Evolutionary conservation across 2,797 vertebrate species (phyloP).

Genomic region (Chaetodon trifasciatus): DNA sequence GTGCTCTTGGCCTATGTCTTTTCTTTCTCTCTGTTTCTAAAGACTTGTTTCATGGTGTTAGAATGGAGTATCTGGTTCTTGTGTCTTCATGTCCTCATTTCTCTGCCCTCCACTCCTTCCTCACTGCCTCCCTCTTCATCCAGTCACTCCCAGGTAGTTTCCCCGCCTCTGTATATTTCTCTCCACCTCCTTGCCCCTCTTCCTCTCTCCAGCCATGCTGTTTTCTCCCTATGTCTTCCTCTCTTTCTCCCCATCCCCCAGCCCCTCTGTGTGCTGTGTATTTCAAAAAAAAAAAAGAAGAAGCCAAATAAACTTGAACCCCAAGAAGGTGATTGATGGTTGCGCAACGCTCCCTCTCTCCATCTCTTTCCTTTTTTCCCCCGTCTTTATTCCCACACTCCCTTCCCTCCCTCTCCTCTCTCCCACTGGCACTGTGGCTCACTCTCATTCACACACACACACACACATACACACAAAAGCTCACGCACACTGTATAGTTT

Average conservation of each 20-base stretch:
- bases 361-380: conserved; percentile 55
- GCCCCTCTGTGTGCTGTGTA: conserved; percentile 53
- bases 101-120: conserved; percentile 4
- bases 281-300: conserved; percentile 73
- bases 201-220: conserved; percentile 9
- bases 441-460: conserved; percentile 30
- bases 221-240: conserved; percentile 23
- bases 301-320: conserved; percentile 82
- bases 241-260: conserved; percentile 6
- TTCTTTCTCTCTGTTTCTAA: conserved; percentile 3
- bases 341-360: conserved; percentile 67
- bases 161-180: conserved; percentile 1
- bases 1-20: conserved; percentile 9
- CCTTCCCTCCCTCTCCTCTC: conserved; percentile 51
- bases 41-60: background rate
- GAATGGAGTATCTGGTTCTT: background rate
- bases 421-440: conserved; percentile 53
- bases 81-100: conserved; percentile 5
- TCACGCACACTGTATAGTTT: conserved; percentile 58
- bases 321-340: conserved; percentile 81
- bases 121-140: background rate
- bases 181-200: background rate
- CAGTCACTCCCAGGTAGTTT: conserved; percentile 15
- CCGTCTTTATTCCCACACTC: conserved; percentile 70
- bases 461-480: conserved; percentile 5